phyloP scores from a whole-genome alignment of 2,888 invertebrate species.

The Digitonthophagus gazella region DNA sequence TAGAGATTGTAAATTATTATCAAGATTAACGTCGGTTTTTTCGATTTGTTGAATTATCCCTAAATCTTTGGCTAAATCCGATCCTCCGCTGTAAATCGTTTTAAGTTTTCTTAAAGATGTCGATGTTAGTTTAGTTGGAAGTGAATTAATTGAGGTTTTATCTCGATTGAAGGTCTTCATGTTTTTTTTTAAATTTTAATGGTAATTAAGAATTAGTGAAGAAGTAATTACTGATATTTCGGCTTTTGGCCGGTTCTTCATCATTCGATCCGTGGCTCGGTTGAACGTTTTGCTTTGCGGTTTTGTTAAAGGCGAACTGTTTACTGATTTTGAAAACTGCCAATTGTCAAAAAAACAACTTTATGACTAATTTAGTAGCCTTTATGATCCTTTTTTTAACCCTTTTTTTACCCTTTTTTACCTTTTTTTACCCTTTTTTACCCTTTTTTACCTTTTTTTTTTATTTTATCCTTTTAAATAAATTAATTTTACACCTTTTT shows the following conservation, averaged over 20 bases:
- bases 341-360: neutral
- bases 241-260: neutral
- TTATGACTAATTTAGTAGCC: no score
- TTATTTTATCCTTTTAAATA: no score
- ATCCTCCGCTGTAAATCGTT: neutral
- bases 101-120: neutral
- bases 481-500: no score
- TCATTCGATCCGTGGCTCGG: no score
- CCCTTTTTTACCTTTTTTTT: no score
- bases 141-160: slow-evolving; percentile 20
- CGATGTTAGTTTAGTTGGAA: slow-evolving; percentile 14
- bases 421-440: no score
- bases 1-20: neutral
- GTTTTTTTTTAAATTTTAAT: neutral
- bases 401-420: no score
- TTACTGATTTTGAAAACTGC: slow-evolving; percentile 6
- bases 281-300: neutral
- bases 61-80: no score
- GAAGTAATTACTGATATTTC: neutral
- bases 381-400: no score
- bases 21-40: neutral
- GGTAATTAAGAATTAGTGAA: neutral
- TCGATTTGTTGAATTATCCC: no score
- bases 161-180: slow-evolving; percentile 9
- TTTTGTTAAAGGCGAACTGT: neutral